These are phyloP conservation scores for Ectropis crepuscularia DNA, from an alignment of 2,888 invertebrate species.

Conservation along the genomic window DNA sequence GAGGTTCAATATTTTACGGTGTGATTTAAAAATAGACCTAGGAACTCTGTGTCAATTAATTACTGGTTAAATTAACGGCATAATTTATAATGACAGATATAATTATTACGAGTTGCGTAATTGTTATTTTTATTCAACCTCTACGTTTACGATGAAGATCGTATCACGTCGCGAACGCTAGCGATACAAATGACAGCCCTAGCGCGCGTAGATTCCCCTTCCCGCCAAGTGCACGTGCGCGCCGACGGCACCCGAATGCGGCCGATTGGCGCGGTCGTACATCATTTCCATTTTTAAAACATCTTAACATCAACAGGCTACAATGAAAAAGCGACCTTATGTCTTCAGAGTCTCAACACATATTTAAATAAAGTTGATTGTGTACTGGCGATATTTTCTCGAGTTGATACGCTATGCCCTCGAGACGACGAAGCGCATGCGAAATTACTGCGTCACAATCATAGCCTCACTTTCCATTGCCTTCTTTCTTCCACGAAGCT, in stretches of 20 bases:
- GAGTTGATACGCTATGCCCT: constrained; percentile 59
- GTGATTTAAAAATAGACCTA: too few species aligned
- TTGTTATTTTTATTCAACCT: too few species aligned
- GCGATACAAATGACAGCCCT: constrained; percentile 47
- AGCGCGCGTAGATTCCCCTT: constrained; percentile 59
- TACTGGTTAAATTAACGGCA: too few species aligned
- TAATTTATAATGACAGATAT: too few species aligned
- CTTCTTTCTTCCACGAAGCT: constrained; percentile 34
- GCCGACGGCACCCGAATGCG: constrained; percentile 74
- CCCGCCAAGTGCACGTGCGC: constrained; percentile 73
- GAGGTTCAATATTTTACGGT: too few species aligned
- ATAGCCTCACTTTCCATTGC: constrained; percentile 53
- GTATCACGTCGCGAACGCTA: not conserved
- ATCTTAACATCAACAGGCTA: constrained; percentile 10
- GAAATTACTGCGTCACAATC: constrained; percentile 56
- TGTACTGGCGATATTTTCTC: constrained; percentile 43
- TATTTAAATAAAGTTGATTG: constrained; percentile 18
- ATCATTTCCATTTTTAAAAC: constrained; percentile 47
- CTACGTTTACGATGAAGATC: too few species aligned
- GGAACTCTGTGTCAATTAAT: too few species aligned
- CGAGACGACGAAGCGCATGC: constrained; percentile 78
- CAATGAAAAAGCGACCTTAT: constrained; percentile 35
- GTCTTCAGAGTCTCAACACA: accelerated
- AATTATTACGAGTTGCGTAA: too few species aligned
- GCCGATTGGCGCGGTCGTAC: constrained; percentile 64